Evolutionary conservation across 2,888 invertebrate genomes (phyloP).

Genomic region (Pycnomerus fuliginosus): DNA sequence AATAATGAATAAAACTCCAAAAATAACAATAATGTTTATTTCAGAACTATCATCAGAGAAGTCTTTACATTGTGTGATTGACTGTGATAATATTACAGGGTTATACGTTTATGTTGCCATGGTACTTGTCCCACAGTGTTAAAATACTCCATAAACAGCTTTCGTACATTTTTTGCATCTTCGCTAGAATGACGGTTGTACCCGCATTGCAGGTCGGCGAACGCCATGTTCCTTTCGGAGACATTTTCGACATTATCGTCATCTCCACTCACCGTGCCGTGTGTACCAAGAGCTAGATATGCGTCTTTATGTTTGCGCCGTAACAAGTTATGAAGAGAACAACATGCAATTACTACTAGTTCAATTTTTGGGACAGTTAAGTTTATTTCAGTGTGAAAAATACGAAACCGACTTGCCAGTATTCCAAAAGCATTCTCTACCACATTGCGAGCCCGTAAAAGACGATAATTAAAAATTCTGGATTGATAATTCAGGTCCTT

Average conservation of each 20-base stretch:
- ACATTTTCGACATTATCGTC: no score
- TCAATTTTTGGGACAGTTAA: neutral
- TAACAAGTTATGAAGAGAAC: constrained; percentile 4
- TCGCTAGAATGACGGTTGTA: neutral
- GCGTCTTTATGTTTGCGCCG: neutral
- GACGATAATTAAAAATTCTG: constrained; percentile 19
- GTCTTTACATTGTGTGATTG: neutral
- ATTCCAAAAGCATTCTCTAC: constrained; percentile 24
- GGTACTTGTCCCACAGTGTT: neutral
- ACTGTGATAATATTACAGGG: neutral
- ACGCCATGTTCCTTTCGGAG: neutral
- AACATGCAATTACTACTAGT: neutral
- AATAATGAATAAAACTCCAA: no score
- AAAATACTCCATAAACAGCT: neutral
- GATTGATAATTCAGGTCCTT: constrained; percentile 3
- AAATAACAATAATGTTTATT: no score
- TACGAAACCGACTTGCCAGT: constrained; percentile 16
- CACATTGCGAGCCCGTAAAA: constrained; percentile 12
- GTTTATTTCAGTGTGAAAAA: constrained; percentile 12
- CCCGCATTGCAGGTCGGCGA: neutral
- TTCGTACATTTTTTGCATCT: neutral
- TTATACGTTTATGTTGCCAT: neutral
- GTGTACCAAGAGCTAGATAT: neutral
- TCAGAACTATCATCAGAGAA: neutral
- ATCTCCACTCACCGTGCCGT: neutral